Evolutionary conservation across 1,140 invertebrate species (phyloP).

Genomic region (Scaptomyza hsui): DNA sequence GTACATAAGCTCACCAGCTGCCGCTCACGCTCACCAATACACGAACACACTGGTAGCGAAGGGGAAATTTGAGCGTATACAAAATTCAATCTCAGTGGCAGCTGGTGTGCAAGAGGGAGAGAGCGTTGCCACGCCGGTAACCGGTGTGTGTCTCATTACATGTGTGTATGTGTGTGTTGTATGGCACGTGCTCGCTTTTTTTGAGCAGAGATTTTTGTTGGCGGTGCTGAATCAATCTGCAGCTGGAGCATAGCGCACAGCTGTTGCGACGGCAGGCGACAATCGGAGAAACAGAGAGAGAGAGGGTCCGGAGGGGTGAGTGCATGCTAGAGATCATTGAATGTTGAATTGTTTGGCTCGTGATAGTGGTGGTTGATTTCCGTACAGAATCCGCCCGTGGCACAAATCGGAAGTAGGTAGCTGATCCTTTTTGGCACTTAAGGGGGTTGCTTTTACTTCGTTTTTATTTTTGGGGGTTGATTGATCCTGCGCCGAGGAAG

Average conservation of each 20-base stretch:
- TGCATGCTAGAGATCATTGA: slow-evolving; percentile 43
- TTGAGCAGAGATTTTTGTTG: slow-evolving; percentile 69
- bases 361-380: slow-evolving; percentile 71
- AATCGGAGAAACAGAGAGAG: slow-evolving; percentile 10
- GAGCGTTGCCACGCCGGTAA: slow-evolving; percentile 28
- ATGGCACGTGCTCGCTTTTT: slow-evolving; percentile 78
- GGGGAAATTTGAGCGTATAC: slow-evolving; percentile 51
- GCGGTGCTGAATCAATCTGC: slow-evolving; percentile 48
- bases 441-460: slow-evolving; percentile 47
- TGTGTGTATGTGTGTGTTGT: slow-evolving; percentile 21
- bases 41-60: slow-evolving; percentile 21
- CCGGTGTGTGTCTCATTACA: slow-evolving; percentile 15
- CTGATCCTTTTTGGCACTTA: slow-evolving; percentile 54
- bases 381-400: slow-evolving; percentile 55
- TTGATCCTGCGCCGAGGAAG: slow-evolving; percentile 44
- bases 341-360: slow-evolving; percentile 52
- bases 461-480: slow-evolving; percentile 42
- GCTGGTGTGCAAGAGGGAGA: slow-evolving; percentile 60
- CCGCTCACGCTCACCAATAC: slow-evolving; percentile 44
- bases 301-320: neutral
- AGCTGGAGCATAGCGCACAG: slow-evolving; percentile 65
- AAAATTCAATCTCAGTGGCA: slow-evolving; percentile 65
- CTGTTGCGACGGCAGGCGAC: slow-evolving; percentile 57
- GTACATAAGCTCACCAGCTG: slow-evolving; percentile 71
- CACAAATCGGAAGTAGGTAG: slow-evolving; percentile 75